Conservation (phyloP, 2,888 invertebrate species). For the Ennomos quercinarius region DNA sequence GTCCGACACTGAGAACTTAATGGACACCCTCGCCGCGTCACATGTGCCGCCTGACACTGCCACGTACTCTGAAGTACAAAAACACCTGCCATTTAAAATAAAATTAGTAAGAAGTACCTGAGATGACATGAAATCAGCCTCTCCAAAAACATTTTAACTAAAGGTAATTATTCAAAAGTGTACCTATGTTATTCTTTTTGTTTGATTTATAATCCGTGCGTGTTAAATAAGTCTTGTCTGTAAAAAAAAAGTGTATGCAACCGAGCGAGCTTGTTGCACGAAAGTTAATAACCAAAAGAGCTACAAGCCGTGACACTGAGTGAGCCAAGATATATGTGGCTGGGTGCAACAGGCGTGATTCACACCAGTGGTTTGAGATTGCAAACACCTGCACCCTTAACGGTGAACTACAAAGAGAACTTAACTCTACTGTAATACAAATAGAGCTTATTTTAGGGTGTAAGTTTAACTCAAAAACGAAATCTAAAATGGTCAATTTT, state of each 20-base stretch:
- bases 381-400: slow-evolving; percentile 69
- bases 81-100: neutral
- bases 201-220: neutral
- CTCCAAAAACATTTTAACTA: too few relatives aligned
- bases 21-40: slow-evolving; percentile 66
- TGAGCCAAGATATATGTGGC: slow-evolving; percentile 76
- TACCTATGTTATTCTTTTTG: neutral
- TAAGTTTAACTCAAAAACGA: slow-evolving; percentile 55
- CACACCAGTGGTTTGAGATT: slow-evolving; percentile 65
- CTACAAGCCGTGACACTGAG: slow-evolving; percentile 68
- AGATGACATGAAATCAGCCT: too few relatives aligned
- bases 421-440: slow-evolving; percentile 36
- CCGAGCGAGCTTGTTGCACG: slow-evolving; percentile 42
- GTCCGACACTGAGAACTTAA: slow-evolving; percentile 78
- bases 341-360: slow-evolving; percentile 75
- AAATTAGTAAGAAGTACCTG: too few relatives aligned
- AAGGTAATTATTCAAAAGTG: too few relatives aligned
- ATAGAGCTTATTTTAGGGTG: slow-evolving; percentile 47
- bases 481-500: slow-evolving; percentile 59
- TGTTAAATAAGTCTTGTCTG: neutral
- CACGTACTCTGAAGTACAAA: slow-evolving; percentile 16
- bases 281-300: slow-evolving; percentile 56
- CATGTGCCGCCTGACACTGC: slow-evolving; percentile 17
- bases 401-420: slow-evolving; percentile 40
- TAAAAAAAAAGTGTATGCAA: slow-evolving; percentile 30